Percentiles rank a stretch among this genome's conserved stretches.
Evolutionary conservation across 1,140 invertebrate species (phyloP).

Genomic region (Drosophila cardini): DNA sequence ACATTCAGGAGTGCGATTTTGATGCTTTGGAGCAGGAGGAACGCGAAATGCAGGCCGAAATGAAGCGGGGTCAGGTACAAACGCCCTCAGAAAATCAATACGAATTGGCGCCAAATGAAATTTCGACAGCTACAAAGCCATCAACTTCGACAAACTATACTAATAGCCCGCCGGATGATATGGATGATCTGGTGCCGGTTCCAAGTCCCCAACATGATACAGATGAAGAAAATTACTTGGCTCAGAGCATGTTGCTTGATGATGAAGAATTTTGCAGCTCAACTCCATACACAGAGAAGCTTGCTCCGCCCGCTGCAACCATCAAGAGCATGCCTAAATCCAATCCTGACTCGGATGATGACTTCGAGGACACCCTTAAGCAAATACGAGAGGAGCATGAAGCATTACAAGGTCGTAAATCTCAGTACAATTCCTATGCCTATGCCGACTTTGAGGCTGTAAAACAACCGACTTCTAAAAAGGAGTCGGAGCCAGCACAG

Average conservation of each 20-base stretch:
- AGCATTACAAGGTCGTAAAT: constrained; percentile 61
- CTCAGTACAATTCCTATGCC: constrained; percentile 61
- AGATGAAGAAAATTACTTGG: constrained; percentile 56
- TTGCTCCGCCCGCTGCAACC: background rate
- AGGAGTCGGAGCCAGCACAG: constrained; percentile 21
- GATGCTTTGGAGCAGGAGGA: constrained; percentile 61
- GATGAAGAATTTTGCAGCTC: constrained; percentile 44
- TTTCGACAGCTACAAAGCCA: constrained; percentile 2
- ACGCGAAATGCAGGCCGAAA: constrained; percentile 50
- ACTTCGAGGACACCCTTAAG: constrained; percentile 66
- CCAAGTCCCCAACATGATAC: constrained; percentile 17
- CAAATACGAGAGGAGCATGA: constrained; percentile 68
- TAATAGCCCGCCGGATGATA: constrained; percentile 50
- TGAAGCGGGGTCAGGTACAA: background rate
- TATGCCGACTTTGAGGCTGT: constrained; percentile 63
- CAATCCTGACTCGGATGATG: constrained; percentile 56
- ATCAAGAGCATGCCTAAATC: background rate
- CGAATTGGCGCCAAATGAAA: constrained; percentile 5
- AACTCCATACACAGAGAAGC: constrained; percentile 36
- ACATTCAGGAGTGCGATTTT: constrained; percentile 32
- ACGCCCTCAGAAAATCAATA: constrained; percentile 5
- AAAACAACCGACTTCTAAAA: constrained; percentile 12
- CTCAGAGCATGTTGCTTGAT: constrained; percentile 63
- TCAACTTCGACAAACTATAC: constrained; percentile 14
- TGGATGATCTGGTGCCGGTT: constrained; percentile 55